A percentile compares a stretch with the other conserved stretches of the same genome.
Conservation (phyloP, 2,888 invertebrate species). For the Drosophila monieri region DNA sequence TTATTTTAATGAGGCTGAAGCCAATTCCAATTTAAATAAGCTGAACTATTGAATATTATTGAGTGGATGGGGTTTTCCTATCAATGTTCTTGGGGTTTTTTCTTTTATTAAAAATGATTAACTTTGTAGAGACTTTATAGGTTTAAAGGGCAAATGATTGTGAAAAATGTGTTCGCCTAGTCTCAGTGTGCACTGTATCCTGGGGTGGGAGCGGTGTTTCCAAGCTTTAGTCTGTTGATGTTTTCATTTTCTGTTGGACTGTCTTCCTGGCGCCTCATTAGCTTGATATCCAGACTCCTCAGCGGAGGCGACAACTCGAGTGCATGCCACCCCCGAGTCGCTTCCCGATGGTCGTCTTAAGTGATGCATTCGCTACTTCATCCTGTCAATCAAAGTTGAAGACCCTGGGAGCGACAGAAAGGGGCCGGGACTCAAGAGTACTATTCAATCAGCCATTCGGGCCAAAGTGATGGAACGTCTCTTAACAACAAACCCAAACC, state of each 20-base stretch:
- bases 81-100: not conserved
- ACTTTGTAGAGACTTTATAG: too few relatives aligned
- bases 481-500: conserved; percentile 62
- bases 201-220: conserved; percentile 7
- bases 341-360: conserved; percentile 34
- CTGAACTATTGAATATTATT: not conserved
- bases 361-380: conserved; percentile 55
- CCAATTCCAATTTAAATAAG: not conserved
- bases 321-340: not conserved
- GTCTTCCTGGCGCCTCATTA: conserved; percentile 67
- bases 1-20: not conserved
- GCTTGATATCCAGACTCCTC: conserved; percentile 44
- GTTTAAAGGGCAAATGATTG: too few relatives aligned
- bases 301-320: not conserved
- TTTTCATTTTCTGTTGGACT: conserved; percentile 25
- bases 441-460: conserved; percentile 59
- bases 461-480: conserved; percentile 44
- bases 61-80: not conserved
- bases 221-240: conserved; percentile 26
- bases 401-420: conserved; percentile 21
- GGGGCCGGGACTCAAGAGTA: conserved; percentile 10
- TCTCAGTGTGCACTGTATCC: conserved; percentile 8
- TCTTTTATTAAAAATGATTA: not conserved
- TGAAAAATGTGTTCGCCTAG: not conserved
- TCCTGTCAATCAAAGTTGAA: conserved; percentile 59